Percentiles rank a stretch among this genome's conserved stretches.
Evolutionary conservation across 2,888 invertebrate genomes (phyloP).

Genomic region (Drosophila mayaguana): DNA sequence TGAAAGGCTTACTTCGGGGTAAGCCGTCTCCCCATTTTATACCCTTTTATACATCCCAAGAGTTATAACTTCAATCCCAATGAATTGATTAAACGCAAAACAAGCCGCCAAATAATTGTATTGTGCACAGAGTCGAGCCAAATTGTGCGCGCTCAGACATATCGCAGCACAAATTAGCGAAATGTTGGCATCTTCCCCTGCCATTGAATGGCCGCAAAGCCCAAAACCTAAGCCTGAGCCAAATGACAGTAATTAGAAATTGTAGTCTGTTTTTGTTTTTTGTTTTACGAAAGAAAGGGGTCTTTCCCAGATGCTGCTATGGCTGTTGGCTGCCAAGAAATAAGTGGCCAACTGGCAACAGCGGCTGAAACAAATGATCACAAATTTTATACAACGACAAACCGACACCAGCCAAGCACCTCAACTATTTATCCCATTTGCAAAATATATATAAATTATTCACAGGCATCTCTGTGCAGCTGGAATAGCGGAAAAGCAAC

Average conservation of each 20-base stretch:
- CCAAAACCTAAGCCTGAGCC: constrained; percentile 58
- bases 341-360: constrained; percentile 66
- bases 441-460: constrained; percentile 76
- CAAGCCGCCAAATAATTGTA: constrained; percentile 16
- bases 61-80: background rate
- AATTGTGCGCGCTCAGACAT: constrained; percentile 37
- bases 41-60: background rate
- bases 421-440: constrained; percentile 60
- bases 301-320: background rate
- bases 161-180: constrained; percentile 26
- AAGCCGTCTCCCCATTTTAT: background rate
- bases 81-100: background rate
- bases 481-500: constrained; percentile 21
- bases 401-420: constrained; percentile 55
- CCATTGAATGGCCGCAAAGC: constrained; percentile 40
- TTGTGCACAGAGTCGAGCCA: constrained; percentile 43
- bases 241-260: constrained; percentile 79
- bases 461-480: constrained; percentile 50
- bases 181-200: constrained; percentile 35
- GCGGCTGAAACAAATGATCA: constrained; percentile 74
- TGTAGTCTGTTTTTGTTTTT: constrained; percentile 48
- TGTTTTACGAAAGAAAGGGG: background rate
- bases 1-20: too few relatives aligned
- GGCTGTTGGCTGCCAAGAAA: constrained; percentile 61
- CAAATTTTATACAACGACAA: constrained; percentile 64